Evolutionary conservation across 2,888 invertebrate genomes (phyloP).

Genomic region (Drosophila niveifrons): DNA sequence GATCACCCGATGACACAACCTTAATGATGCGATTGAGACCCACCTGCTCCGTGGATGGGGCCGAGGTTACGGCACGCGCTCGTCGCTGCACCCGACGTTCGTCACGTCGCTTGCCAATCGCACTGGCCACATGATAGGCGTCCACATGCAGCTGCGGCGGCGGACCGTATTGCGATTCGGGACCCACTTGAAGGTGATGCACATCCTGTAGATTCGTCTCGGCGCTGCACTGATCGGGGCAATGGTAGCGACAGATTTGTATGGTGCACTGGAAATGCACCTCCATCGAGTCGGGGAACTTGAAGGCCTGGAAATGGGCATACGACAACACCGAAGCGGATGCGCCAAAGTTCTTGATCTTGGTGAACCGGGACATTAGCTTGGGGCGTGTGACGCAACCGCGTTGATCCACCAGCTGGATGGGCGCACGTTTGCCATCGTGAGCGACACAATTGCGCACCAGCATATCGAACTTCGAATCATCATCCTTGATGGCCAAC

Average conservation of each 20-base stretch:
- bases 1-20: slow-evolving; percentile 95
- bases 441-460: slow-evolving; percentile 97
- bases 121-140: slow-evolving; percentile 87
- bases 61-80: slow-evolving; percentile 86
- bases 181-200: slow-evolving; percentile 86
- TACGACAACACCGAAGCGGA: slow-evolving; percentile 96
- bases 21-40: slow-evolving; percentile 95
- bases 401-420: slow-evolving; percentile 96
- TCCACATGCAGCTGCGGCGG: slow-evolving; percentile 88
- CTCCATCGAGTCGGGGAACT: slow-evolving; percentile 98
- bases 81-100: slow-evolving; percentile 89
- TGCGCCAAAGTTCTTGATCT: slow-evolving; percentile 97
- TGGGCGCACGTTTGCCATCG: slow-evolving; percentile 96
- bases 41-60: slow-evolving; percentile 87
- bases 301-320: slow-evolving; percentile 97
- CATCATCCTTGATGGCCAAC: slow-evolving; percentile 96
- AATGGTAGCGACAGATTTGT: slow-evolving; percentile 96
- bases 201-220: slow-evolving; percentile 88
- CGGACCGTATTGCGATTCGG: slow-evolving; percentile 90
- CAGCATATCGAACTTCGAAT: slow-evolving; percentile 97
- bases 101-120: slow-evolving; percentile 88
- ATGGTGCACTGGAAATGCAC: slow-evolving; percentile 98
- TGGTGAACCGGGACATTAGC: slow-evolving; percentile 96
- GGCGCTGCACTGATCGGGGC: slow-evolving; percentile 96
- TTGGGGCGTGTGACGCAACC: slow-evolving; percentile 97